Evolutionary conservation across 2,113 vertebrate species (phyloP), one percentile per base, ranked within the genome.

Genomic region (Ceyx melanurus): DNA sequence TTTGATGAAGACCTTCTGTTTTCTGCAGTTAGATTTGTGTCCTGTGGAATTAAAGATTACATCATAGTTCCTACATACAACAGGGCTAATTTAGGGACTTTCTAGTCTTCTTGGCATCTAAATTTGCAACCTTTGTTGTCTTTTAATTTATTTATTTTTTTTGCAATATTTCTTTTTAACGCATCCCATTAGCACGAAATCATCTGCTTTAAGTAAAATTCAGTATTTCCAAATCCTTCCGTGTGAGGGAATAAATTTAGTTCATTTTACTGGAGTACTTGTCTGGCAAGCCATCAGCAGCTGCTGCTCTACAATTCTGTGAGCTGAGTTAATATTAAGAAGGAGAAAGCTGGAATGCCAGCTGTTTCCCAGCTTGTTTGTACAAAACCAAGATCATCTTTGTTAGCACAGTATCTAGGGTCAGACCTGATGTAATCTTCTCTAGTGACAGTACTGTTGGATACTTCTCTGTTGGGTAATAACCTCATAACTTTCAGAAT

Each of bases 201-300:
- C 29, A 65, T 22, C 61, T 91, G 29, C 46, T 72, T 67, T 70
- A 86, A 71, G 31, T 78, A 73, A 88, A 83, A 79, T 26, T 57
- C 28, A 50, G 11, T 78, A 60, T 87, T 89, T 72, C 43, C 64
- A 61, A 82, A 62, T 56, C 67, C 26, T 79, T 82, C 78, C 84
- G 15, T 79, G 22, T 60, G 35, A 92, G 40, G n/a, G 37, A 92
- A 89, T 91, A 77, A 84, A 78, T 89, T 66, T 72, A 80, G 80
- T 90, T 92, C n/a, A 53, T 91, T 88, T 95, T 80, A 84, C 62
- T 86, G 67, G 88, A 91, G 51, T 57, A 89, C 6, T 40, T 43
- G 5, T 88, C 64, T 95, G 88, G 64, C 53, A 70, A 89, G 40
- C 46, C 25, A 43, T 68, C 65, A 81, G 15, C 89, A 92, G 77